Conservation (phyloP, 2,797 vertebrate species). For the Nannoperca australis region DNA sequence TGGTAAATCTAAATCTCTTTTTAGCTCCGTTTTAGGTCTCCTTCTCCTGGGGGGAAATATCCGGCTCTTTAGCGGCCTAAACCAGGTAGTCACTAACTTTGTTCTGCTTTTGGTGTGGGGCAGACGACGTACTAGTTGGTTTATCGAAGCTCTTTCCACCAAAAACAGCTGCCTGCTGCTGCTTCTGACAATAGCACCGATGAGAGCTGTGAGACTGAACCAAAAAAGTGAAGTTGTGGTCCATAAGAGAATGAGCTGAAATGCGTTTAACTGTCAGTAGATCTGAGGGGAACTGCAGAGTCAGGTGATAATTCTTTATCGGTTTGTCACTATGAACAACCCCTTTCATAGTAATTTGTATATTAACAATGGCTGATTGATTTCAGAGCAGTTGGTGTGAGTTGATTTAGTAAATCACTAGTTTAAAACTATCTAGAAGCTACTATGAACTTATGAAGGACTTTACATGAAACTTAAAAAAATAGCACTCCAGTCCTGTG, state of each 20-base stretch:
- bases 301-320: neutral
- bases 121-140: neutral
- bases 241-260: neutral
- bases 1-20: neutral
- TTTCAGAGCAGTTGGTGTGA: neutral
- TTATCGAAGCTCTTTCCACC: neutral
- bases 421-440: constrained; percentile 2
- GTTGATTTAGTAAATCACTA: constrained; percentile 1
- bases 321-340: neutral
- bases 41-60: neutral
- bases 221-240: neutral
- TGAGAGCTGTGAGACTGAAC: neutral
- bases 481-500: neutral
- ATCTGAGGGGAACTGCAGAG: neutral
- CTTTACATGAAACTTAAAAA: neutral
- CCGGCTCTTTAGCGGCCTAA: neutral
- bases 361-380: constrained; percentile 4
- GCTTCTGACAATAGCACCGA: neutral
- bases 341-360: neutral
- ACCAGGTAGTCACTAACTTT: neutral
- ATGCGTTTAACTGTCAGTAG: neutral
- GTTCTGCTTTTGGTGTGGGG: neutral
- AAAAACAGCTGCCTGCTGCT: constrained; percentile 7
- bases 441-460: neutral
- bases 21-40: neutral